phyloP scores from a whole-genome alignment of 2,797 vertebrate species.

The Macrochelys suwanniensis region DNA sequence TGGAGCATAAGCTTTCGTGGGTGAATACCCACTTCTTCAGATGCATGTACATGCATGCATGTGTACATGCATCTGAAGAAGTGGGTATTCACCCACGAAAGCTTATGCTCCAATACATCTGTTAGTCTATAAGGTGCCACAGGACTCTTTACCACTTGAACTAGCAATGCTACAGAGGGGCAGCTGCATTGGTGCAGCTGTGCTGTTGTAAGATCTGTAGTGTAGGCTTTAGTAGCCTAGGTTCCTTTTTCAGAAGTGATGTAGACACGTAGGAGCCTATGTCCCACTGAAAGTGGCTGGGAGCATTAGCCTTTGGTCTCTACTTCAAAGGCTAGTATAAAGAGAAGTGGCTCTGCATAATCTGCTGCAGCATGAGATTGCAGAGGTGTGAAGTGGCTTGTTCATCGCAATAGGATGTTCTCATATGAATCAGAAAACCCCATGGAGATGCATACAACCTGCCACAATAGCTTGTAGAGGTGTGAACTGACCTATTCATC shows the following conservation, averaged over 20 bases:
- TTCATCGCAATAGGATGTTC: not conserved
- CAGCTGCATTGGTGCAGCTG: too few species aligned
- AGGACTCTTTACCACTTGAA: too few species aligned
- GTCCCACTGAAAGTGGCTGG: not conserved
- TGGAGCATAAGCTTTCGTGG: too few species aligned
- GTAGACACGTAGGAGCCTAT: not conserved
- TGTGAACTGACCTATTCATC: not conserved
- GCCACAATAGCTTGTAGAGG: not conserved
- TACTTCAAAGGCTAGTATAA: not conserved
- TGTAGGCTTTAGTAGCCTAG: not conserved
- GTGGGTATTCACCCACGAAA: too few species aligned
- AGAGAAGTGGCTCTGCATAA: not conserved
- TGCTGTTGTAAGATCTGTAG: too few species aligned
- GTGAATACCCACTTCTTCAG: too few species aligned
- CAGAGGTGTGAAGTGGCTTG: not conserved
- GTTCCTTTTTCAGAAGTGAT: not conserved
- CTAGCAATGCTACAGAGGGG: too few species aligned
- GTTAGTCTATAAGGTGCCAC: too few species aligned
- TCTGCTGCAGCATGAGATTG: not conserved
- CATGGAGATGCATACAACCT: not conserved
- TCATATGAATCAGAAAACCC: not conserved
- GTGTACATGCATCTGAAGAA: too few species aligned
- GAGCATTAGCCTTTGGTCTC: not conserved
- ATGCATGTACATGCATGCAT: too few species aligned
- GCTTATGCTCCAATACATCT: too few species aligned